Conservation (phyloP, 2,797 vertebrate species). For the Chaunax sp. region DNA sequence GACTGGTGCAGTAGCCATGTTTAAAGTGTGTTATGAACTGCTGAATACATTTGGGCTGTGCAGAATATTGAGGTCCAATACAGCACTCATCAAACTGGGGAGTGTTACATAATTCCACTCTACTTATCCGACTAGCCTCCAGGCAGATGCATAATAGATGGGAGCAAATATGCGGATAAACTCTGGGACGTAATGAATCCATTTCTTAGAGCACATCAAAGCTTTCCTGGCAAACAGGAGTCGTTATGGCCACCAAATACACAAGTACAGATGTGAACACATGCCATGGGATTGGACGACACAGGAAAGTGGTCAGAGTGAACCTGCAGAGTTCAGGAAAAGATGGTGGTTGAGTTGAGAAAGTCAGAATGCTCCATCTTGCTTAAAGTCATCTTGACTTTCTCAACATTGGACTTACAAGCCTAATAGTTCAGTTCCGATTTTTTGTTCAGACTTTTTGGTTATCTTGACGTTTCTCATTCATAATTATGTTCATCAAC, state of each 20-base stretch:
- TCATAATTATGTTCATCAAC: too few relatives aligned
- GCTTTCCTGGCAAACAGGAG: conserved; percentile 12
- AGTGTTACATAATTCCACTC: conserved; percentile 34
- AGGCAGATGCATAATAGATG: conserved; percentile 31
- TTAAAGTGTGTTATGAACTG: not conserved
- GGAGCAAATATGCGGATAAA: conserved; percentile 24
- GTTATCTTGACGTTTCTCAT: too few relatives aligned
- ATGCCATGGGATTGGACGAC: too few relatives aligned
- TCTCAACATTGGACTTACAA: too few relatives aligned
- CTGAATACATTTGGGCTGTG: not conserved
- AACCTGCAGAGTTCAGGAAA: too few relatives aligned
- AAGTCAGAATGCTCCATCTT: too few relatives aligned
- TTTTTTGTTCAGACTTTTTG: too few relatives aligned
- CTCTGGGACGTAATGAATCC: conserved; percentile 21
- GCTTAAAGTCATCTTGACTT: too few relatives aligned
- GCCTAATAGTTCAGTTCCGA: too few relatives aligned
- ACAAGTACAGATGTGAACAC: not conserved
- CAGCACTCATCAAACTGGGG: conserved; percentile 20
- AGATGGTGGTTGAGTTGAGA: too few relatives aligned
- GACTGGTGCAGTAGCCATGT: not conserved
- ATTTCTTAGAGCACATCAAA: conserved; percentile 33
- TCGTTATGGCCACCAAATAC: not conserved
- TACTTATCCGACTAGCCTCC: conserved; percentile 31
- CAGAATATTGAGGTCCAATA: conserved; percentile 7
- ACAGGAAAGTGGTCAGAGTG: too few relatives aligned